phyloP scores from a whole-genome alignment of 2,888 invertebrate species.

The Rhaphigaster nebulosa region DNA sequence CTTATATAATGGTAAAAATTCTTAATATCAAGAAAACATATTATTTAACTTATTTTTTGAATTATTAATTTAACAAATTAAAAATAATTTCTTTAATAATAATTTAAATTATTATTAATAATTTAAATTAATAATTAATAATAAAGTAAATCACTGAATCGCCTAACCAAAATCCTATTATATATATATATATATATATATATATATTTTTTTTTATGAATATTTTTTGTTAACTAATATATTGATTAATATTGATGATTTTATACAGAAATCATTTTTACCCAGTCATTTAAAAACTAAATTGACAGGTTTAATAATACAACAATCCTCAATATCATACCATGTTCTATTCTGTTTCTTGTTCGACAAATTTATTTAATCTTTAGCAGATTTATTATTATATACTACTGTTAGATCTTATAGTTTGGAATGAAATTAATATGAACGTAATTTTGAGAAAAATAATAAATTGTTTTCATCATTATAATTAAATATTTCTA shows the following conservation, averaged over 20 bases:
- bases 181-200: not conserved
- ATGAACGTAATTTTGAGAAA: not conserved
- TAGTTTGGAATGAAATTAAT: not conserved
- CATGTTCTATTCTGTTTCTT: not conserved
- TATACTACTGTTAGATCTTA: not conserved
- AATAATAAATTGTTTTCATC: not conserved
- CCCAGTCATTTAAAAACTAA: not conserved
- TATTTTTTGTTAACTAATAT: not conserved
- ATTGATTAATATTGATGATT: not conserved
- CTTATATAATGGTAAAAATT: not conserved
- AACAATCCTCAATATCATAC: not conserved
- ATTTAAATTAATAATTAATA: too few relatives aligned
- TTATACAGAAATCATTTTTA: not conserved
- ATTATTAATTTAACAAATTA: not conserved
- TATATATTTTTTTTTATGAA: not conserved
- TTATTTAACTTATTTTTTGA: not conserved
- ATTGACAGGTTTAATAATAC: not conserved
- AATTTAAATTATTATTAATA: too few relatives aligned
- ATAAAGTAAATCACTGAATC: not conserved
- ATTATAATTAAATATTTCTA: not conserved
- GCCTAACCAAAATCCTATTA: not conserved
- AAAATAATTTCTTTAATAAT: too few relatives aligned
- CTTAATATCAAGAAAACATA: not conserved
- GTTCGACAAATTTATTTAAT: not conserved
- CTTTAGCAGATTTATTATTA: not conserved